Base-by-base conservation (phyloP, 2,888 invertebrate genomes). In the Melanargia galathea region DNA sequence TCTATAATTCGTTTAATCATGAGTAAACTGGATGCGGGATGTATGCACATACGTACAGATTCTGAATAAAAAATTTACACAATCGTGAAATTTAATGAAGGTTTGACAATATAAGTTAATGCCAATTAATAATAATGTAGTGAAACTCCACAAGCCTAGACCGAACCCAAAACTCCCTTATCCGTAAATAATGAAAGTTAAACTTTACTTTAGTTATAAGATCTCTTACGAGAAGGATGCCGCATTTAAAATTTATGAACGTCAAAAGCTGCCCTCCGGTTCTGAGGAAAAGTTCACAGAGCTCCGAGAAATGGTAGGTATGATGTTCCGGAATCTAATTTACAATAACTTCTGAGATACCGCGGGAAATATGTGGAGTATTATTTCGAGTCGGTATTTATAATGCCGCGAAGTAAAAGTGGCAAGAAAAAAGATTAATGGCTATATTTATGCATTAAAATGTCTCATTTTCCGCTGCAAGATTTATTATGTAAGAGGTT, bases 161-260 rank as follows among this genome's bases (percentile, higher is more conserved):
- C 5, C 26, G 26, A 45, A 30, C 24, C 13, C 45, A 57, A 46
- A 24, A 18, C 20, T 33, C 33, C 7, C 13, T 30, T 30, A 10
- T 22, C 20, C 13, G 46, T 61, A 38, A 54, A 55, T 48, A 48
- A 46, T 43, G 43, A 38, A 30, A 49, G 5, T 35, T 51, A 52
- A 46, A 52, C 56, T 63, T 52, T 55, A 60, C 40, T 62, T 55
- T 48, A 64, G 54, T 49, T 64, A 48, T 38, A 54, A 62, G 61
- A 55, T 65, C 60, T 61, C 61, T 64, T 52, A 62, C 56, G 63
- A 61, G 65, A 66, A 63, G 61, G 66, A 68, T 63, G 62, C 61
- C 64, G 67, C 65, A 66, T 70, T 67, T 69, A 66, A 69, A 67
- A 69, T 67, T 70, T 70, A 70, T 70, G 70, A 69, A 69, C 69